Base-by-base conservation (phyloP, 2,113 vertebrate genomes). In the Loxodonta africana region DNA sequence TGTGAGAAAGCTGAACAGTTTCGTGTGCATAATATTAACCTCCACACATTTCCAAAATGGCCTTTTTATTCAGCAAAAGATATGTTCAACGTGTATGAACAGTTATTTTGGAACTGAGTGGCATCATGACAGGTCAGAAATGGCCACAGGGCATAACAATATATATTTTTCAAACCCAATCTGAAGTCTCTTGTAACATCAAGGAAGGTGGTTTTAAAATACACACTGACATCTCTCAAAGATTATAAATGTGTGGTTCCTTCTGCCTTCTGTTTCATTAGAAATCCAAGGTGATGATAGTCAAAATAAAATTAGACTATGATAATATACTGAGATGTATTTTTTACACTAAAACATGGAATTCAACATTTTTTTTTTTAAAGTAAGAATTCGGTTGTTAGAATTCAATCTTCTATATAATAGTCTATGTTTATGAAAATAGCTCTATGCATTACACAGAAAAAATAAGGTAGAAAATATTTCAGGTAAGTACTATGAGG, bases 1-100 rank as follows among this genome's bases (percentile, higher is more conserved):
- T 96, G 92, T 96, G 92, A 95, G 94, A 95, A 96, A 96, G 93
- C 92, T 94, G 95, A 96, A 78, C 87, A 96, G 84, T 91, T 96
- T 95, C 26, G 3, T 92, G 89, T 92, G 95, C 91, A 97, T 87
- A 83, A 88, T 82, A 89, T 95, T 97, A 97, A 97, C 93, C 90
- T 97, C 73, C 95, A 96, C 82, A 23, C 81, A 46, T 83, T 95
- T 98, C 76, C 83, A 94, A 96, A 95, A 91, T 80, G 95, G 94
- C 86, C 76, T 83, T 63, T 95, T 96, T 95, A 96, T 96, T 95
- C 91, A 95, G 71, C 93, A 95, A 95, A 97, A 95, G 97, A 90
- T 93, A 84, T 82, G 63, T 88, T 93, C 84, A 94, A 48, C 37
- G 21, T 92, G 94, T 90, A 67, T 83, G 90, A 96, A 95, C 83